Base-by-base conservation (phyloP, 2,113 vertebrate species). In the Calypte anna region DNA sequence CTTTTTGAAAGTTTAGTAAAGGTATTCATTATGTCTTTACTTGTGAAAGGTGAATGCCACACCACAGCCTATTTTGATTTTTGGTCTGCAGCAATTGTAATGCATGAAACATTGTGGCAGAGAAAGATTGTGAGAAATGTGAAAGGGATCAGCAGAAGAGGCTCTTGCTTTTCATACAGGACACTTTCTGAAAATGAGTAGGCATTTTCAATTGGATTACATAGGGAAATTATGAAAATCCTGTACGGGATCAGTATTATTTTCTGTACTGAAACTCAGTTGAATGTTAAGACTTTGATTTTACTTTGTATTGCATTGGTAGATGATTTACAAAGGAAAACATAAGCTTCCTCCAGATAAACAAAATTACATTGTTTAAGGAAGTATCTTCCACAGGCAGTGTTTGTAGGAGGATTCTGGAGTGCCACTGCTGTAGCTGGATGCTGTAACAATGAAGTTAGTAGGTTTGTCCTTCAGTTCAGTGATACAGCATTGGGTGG, bases 401-500 rank as follows among this genome's bases (percentile, higher is more conserved):
- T 50, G 55, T 43, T 50, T 78, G 28, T 78, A 51, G 73, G 63
- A 28, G 12, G 14, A 9, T 7, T 19, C 10, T 40, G 40, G 40
- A 33, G 16, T 54, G 22, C 57, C 15, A 24, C 7, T 69, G 9
- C 30, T 5, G 5, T 21, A 5, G 10, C 33, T 86, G 33, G 15
- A 33, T 86, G 48, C 24, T 2, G 0, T 46, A 61, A 30, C 33
- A 50, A 3, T 48, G 4, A 67, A 25, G 15, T 77, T 46, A 44
- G 3, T 40, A 66, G 7, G 9, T 54, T 82, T 70, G 31, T 81
- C 31, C 19, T 53, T 69, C 61, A 5, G 31, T 69, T 75, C 25
- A 28, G 55, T 4, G 2, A 25, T 40, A 53, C 0, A 21, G 10
- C 3, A 7, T 3, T 46, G 27, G 12, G 14, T 46, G 12, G 14